Conservation (phyloP, 2,113 vertebrate genomes). For the rat (Rattus norvegicus) region DNA sequence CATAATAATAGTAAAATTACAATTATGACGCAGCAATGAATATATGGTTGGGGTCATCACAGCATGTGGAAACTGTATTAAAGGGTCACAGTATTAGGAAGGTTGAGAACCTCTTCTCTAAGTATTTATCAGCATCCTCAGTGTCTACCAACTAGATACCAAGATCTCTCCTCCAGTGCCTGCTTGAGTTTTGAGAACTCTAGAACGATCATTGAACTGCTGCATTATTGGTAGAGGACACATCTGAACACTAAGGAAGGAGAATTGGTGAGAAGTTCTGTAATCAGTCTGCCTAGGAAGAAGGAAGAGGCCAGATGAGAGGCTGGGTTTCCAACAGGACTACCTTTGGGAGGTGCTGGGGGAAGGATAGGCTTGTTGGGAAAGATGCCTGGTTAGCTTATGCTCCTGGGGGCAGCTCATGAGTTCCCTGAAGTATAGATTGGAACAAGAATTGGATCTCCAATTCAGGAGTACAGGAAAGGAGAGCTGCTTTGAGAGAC, state of each 20-base stretch:
- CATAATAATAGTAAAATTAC: background rate
- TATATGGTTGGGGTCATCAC: background rate
- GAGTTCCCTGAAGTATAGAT: background rate
- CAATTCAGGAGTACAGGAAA: background rate
- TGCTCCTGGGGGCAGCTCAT: background rate
- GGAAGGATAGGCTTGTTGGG: background rate
- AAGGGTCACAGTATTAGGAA: background rate
- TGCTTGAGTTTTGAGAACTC: background rate
- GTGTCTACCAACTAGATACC: background rate
- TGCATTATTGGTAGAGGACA: background rate
- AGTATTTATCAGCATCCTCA: background rate
- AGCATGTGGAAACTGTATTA: background rate
- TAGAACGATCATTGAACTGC: background rate
- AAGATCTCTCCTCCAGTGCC: background rate
- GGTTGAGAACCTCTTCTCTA: background rate
- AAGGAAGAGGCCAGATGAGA: background rate
- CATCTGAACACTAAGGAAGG: background rate
- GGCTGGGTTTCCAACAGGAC: background rate
- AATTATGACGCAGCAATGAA: background rate
- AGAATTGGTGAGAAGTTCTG: background rate
- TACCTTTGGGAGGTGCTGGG: rapidly evolving
- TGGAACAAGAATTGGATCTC: background rate
- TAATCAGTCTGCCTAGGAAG: rapidly evolving
- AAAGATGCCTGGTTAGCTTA: rapidly evolving
- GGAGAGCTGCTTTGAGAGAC: background rate